Evolutionary conservation across 2,113 vertebrate genomes (phyloP).

Genomic region (Saimiri boliviensis): DNA sequence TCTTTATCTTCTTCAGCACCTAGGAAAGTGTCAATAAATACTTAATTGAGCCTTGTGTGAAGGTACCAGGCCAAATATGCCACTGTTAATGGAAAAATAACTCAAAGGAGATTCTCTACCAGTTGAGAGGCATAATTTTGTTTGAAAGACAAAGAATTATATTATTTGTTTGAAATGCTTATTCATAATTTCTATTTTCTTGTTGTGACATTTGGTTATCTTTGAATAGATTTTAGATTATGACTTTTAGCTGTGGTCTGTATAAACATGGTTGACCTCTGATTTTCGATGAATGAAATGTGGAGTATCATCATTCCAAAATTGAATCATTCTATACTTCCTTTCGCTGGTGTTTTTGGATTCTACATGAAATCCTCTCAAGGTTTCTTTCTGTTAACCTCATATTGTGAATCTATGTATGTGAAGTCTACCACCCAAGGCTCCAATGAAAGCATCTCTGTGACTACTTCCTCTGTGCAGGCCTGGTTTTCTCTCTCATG

Average conservation of each 20-base stretch:
- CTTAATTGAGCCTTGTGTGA: background rate
- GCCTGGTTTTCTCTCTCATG: background rate
- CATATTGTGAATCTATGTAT: background rate
- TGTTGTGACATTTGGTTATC: background rate
- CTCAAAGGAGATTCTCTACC: background rate
- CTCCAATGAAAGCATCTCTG: background rate
- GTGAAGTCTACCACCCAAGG: background rate
- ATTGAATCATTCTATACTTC: background rate
- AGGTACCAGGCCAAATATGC: background rate
- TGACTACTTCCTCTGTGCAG: background rate
- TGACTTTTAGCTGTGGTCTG: background rate
- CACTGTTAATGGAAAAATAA: background rate
- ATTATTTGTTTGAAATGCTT: background rate
- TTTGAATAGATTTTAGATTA: background rate
- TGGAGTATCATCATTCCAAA: background rate
- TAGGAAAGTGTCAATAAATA: background rate
- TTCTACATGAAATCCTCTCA: background rate
- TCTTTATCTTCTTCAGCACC: background rate
- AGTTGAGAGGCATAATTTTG: background rate
- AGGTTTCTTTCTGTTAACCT: background rate
- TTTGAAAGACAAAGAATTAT: background rate
- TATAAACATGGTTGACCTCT: background rate
- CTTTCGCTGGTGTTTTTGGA: background rate
- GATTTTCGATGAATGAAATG: background rate
- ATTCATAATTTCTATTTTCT: constrained; percentile 7